Conservation (phyloP, 2,797 vertebrate genomes). For the Thamnophis elegans region DNA sequence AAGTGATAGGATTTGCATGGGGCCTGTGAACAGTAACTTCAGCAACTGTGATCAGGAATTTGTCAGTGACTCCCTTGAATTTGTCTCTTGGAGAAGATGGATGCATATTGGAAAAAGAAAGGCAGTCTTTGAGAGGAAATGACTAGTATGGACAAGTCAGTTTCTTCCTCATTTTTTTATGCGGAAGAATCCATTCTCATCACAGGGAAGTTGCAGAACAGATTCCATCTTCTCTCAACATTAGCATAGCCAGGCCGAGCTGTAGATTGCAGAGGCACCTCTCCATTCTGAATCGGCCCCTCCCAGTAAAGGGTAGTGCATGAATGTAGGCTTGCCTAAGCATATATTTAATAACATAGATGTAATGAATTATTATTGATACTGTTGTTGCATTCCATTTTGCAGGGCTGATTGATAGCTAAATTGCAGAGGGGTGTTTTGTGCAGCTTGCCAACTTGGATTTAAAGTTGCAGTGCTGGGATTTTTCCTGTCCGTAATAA, state of each 20-base stretch:
- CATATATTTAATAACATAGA: background rate
- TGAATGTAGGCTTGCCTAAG: background rate
- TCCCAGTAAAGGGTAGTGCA: conserved; percentile 14
- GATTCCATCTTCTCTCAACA: conserved; percentile 6
- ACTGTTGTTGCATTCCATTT: conserved; percentile 1
- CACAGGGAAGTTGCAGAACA: background rate
- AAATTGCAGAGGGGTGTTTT: conserved; percentile 27
- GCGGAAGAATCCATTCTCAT: background rate
- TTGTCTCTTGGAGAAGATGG: background rate
- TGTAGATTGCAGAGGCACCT: background rate
- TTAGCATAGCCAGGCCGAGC: background rate
- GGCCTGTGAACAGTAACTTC: background rate
- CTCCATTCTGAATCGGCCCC: conserved; percentile 37
- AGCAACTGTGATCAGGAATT: background rate
- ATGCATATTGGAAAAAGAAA: background rate
- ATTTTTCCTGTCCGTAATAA: conserved; percentile 61
- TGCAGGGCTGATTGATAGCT: conserved; percentile 22
- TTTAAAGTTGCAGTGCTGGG: conserved; percentile 37
- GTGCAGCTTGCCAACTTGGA: conserved; percentile 39
- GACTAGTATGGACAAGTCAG: background rate
- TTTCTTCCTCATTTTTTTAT: background rate
- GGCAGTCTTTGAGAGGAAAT: background rate
- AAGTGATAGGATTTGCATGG: background rate
- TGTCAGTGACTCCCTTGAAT: background rate
- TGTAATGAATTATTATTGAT: background rate